Conservation (phyloP, 2,888 invertebrate species). For the Latrodectus hesperus region DNA sequence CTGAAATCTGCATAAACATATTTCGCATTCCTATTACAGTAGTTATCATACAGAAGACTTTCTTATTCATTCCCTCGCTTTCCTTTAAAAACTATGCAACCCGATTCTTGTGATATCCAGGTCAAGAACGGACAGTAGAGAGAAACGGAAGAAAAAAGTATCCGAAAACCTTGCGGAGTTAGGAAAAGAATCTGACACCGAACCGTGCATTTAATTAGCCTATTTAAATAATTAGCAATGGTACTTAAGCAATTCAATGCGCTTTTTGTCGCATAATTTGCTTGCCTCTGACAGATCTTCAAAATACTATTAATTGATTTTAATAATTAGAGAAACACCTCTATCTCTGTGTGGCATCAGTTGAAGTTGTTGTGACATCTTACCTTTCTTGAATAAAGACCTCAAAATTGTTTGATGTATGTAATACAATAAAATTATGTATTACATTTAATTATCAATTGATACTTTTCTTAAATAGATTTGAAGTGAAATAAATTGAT, state of each 20-base stretch:
- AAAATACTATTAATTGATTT: neutral
- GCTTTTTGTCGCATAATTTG: neutral
- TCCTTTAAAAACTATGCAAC: constrained; percentile 41
- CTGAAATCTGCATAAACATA: constrained; percentile 7
- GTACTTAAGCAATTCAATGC: neutral
- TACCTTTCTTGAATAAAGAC: too few relatives aligned
- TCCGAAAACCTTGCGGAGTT: constrained; percentile 49
- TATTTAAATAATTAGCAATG: constrained; percentile 51
- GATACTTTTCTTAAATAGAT: too few relatives aligned
- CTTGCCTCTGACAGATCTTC: neutral
- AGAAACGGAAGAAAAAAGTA: constrained; percentile 12
- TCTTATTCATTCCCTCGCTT: constrained; percentile 15
- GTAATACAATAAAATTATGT: too few relatives aligned
- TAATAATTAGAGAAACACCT: neutral
- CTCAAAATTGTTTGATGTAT: too few relatives aligned
- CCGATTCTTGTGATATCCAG: constrained; percentile 53
- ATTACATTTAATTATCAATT: too few relatives aligned
- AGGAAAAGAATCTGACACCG: constrained; percentile 59
- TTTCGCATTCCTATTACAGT: neutral
- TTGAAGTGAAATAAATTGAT: too few relatives aligned
- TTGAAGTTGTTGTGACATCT: too few relatives aligned
- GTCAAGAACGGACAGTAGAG: constrained; percentile 53
- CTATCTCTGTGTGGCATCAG: too few relatives aligned
- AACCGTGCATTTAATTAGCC: constrained; percentile 61
- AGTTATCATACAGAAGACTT: neutral